A percentile compares a stretch with the other conserved stretches of the same genome.
Evolutionary conservation across 2,797 vertebrate genomes (phyloP).

Genomic region (Toxotes lorentzi): DNA sequence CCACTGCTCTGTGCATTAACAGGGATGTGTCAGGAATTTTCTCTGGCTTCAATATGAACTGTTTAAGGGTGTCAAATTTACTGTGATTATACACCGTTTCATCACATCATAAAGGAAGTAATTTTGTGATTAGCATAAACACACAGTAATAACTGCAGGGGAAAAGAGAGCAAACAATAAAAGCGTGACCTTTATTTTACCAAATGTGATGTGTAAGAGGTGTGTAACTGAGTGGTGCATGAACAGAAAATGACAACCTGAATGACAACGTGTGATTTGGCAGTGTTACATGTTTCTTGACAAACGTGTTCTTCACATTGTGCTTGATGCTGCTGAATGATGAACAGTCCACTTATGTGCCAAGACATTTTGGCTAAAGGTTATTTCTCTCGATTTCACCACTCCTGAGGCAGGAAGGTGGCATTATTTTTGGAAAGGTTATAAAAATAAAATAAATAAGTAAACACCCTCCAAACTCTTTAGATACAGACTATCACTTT

Average conservation of each 20-base stretch:
- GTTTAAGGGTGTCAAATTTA: slow-evolving; percentile 16
- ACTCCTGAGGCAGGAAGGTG: neutral
- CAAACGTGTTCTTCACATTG: neutral
- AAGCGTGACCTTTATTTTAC: neutral
- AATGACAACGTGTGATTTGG: neutral
- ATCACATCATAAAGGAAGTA: slow-evolving; percentile 22
- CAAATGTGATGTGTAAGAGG: neutral
- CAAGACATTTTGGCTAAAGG: neutral
- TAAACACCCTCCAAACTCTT: neutral
- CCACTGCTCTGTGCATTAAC: slow-evolving; percentile 11
- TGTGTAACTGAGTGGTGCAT: neutral
- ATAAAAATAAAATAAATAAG: neutral
- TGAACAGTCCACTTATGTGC: neutral
- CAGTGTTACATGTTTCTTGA: neutral
- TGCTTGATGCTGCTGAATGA: neutral
- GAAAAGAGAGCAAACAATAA: slow-evolving; percentile 28
- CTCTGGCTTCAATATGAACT: slow-evolving; percentile 31
- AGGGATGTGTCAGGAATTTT: slow-evolving; percentile 5
- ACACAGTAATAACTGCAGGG: slow-evolving; percentile 25
- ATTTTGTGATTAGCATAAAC: slow-evolving; percentile 51
- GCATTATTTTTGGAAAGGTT: neutral
- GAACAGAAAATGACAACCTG: neutral
- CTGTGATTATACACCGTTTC: slow-evolving; percentile 25
- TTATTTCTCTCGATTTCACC: neutral
- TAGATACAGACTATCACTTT: neutral